These are phyloP conservation scores for Gymnorhina tibicen DNA, from an alignment of 2,113 vertebrate species.

Conservation along the genomic window DNA sequence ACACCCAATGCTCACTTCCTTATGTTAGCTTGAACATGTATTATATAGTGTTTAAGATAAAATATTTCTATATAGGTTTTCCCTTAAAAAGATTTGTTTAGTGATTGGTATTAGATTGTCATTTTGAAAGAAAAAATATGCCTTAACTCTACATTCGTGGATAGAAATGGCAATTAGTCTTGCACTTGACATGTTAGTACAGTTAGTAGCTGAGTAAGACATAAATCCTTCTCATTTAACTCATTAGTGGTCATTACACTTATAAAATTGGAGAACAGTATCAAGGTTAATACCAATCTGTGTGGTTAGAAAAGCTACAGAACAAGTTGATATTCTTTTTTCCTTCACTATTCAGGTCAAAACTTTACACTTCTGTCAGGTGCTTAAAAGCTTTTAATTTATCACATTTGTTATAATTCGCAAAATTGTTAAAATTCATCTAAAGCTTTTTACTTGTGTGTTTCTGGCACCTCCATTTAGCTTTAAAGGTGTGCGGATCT, in stretches of 20 bases:
- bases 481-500: not conserved
- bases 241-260: not conserved
- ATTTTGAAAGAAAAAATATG: not conserved
- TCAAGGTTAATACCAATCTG: not conserved
- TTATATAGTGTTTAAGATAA: not conserved
- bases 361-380: not conserved
- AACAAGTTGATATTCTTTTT: not conserved
- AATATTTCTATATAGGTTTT: not conserved
- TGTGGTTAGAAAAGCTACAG: not conserved
- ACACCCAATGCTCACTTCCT: not conserved
- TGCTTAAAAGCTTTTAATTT: not conserved
- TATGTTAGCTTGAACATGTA: not conserved
- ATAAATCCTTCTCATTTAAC: not conserved
- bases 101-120: not conserved
- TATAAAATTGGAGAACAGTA: not conserved
- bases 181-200: not conserved
- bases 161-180: not conserved
- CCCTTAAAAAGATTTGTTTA: not conserved
- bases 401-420: not conserved
- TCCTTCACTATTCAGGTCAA: not conserved
- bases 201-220: not conserved
- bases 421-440: accelerated
- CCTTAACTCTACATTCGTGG: not conserved
- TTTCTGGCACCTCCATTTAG: not conserved
- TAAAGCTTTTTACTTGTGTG: not conserved